phyloP scores from a whole-genome alignment of 2,888 invertebrate genomes.

The Clanis bilineata region DNA sequence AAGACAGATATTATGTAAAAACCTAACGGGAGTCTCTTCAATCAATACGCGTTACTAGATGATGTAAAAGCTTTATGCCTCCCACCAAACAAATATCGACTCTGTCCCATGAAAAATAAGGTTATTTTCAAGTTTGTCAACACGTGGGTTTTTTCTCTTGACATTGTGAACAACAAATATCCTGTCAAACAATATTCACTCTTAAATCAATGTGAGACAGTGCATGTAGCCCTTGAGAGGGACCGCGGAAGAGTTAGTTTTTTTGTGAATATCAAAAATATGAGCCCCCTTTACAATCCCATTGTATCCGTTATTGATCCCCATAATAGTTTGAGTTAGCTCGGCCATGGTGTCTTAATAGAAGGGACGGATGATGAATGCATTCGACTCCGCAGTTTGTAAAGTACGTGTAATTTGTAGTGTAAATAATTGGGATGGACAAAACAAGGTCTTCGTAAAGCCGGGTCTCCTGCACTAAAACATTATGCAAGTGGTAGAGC shows the following conservation, averaged over 20 bases:
- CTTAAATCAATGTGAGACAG: constrained; percentile 53
- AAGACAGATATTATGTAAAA: constrained; percentile 81
- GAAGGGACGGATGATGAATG: constrained; percentile 67
- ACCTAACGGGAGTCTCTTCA: constrained; percentile 79
- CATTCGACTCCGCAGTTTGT: constrained; percentile 17
- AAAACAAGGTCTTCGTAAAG: no score
- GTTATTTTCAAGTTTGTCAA: constrained; percentile 36
- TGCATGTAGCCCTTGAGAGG: constrained; percentile 46
- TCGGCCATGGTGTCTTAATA: constrained; percentile 73
- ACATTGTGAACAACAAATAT: constrained; percentile 66
- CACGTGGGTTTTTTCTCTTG: constrained; percentile 56
- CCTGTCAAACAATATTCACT: constrained; percentile 55
- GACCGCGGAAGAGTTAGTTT: constrained; percentile 75
- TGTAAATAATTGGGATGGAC: neutral
- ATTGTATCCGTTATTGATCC: constrained; percentile 81
- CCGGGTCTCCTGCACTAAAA: no score
- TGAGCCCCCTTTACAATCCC: constrained; percentile 80
- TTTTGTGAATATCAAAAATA: constrained; percentile 80
- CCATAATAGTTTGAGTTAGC: constrained; percentile 75
- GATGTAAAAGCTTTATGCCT: constrained; percentile 72
- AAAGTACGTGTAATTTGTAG: neutral
- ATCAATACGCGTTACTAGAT: constrained; percentile 80
- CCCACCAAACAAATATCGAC: constrained; percentile 40
- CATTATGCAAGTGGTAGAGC: no score
- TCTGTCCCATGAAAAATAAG: constrained; percentile 39